These are phyloP conservation scores for Cyrtodaria siliqua DNA, from an alignment of 2,888 invertebrate genomes.

Conservation along the genomic window DNA sequence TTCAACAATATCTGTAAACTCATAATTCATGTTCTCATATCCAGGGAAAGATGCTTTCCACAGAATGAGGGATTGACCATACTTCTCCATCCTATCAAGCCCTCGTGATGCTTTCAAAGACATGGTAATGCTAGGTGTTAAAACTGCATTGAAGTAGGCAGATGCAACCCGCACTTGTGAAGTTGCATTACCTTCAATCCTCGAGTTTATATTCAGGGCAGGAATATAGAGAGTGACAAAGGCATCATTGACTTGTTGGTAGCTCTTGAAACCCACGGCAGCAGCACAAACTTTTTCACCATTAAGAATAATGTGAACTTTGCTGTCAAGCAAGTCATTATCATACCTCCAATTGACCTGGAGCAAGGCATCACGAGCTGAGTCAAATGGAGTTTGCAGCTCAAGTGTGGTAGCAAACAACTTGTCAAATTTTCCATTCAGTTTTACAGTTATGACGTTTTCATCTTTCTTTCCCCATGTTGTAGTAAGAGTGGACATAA, in stretches of 20 bases:
- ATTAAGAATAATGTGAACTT: neutral
- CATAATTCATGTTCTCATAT: conserved; percentile 36
- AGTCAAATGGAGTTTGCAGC: conserved; percentile 63
- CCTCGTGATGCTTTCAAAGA: conserved; percentile 33
- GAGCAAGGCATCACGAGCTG: conserved; percentile 15
- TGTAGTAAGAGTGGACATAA: conserved; percentile 55
- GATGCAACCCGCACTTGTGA: conserved; percentile 26
- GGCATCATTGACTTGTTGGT: too few species aligned
- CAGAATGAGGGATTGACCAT: conserved; percentile 2
- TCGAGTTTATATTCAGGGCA: conserved; percentile 35
- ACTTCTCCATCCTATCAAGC: neutral
- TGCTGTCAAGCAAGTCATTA: too few species aligned
- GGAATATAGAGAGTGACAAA: conserved; percentile 16
- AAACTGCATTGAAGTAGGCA: conserved; percentile 6
- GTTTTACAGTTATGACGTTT: conserved; percentile 13
- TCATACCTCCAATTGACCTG: neutral
- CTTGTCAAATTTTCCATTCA: conserved; percentile 40
- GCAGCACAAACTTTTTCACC: neutral
- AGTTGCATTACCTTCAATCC: conserved; percentile 8
- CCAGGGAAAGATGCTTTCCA: conserved; percentile 45
- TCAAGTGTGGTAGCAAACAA: conserved; percentile 42
- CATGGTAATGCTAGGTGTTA: conserved; percentile 27
- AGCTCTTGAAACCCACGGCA: neutral
- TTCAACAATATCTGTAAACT: conserved; percentile 2
- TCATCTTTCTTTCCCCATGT: conserved; percentile 52